Percentiles rank a stretch among this genome's conserved stretches.
phyloP scores from a whole-genome alignment of 2,797 vertebrate species.

The Coracias cyanogaster region DNA sequence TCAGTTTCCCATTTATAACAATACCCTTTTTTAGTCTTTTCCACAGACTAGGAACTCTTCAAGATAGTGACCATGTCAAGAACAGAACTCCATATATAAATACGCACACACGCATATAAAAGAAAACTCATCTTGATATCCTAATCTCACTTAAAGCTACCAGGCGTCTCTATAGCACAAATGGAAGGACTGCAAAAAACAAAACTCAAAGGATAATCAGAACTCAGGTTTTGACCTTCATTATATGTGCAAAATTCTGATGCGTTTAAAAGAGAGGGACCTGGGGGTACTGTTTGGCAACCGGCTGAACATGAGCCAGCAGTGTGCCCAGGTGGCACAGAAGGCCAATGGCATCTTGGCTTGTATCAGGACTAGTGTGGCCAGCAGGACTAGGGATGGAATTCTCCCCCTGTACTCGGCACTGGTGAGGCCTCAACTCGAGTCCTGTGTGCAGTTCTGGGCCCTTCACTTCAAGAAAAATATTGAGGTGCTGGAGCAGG shows the following conservation, averaged over 20 bases:
- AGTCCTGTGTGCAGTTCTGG: no score
- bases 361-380: no score
- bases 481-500: no score
- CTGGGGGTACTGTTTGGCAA: no score
- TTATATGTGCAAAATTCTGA: not conserved
- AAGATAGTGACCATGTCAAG: not conserved
- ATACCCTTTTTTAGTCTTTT: not conserved
- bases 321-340: no score
- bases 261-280: not conserved
- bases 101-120: rapidly evolving
- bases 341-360: no score
- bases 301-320: no score
- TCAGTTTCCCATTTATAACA: not conserved
- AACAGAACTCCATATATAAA: not conserved
- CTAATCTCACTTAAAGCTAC: not conserved
- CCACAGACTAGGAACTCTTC: not conserved
- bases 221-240: not conserved
- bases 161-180: not conserved
- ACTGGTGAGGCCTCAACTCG: no score
- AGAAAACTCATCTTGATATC: not conserved
- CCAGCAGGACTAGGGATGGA: no score
- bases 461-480: no score
- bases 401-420: no score
- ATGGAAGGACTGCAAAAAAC: not conserved
- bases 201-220: not conserved